Evolutionary conservation across 2,113 vertebrate genomes (phyloP), one percentile per base, ranked within the genome.

Genomic region (Rhinolophus sinicus): DNA sequence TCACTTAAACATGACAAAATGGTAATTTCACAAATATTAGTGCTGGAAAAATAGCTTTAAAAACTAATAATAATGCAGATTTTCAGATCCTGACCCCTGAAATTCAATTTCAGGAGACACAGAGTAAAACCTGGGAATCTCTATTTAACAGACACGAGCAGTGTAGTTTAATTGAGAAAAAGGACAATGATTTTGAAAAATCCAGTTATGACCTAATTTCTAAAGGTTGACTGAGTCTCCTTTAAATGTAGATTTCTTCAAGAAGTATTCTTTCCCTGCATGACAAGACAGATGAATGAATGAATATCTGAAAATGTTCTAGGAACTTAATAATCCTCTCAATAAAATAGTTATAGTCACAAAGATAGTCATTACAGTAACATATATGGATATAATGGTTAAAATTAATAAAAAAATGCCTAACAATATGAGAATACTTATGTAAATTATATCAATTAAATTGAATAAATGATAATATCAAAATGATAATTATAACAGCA

Each of bases 311-410:
- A 52, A 91, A 89, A 52, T 85, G 13, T 58, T 73, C 47, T 85
- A 47, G 56, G 18, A 85, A 84, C 28, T 50, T 77, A 62, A 33
- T 12, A 64, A 15, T 78, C 65, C 2, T 65, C 28, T 85, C 26
- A 80, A 26, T 86, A 21, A 47, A 81, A 96, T 92, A 83, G 26
- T 52, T 90, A 19, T 88, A 88, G 65, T 93, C 6, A 54, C 21
- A 89, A 50, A 28, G 8, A 67, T 30, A 72, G 5, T 72, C 30
- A 62, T 30, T 78, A 65, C 18, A 65, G 13, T 65, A 56, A 50
- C 15, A 33, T 28, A 64, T 19, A 38, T 62, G 5, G 58, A 50
- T 67, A 7, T 70, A 88, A 22, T 64, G 52, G 6, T 50, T 84
- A 50, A 88, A 84, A 72, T 65, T 73, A 40, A 73, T 89, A 72